Evolutionary conservation across 2,888 invertebrate genomes (phyloP), one percentile per base, ranked within the genome.

Genomic region (Ypsolopha scabrella): DNA sequence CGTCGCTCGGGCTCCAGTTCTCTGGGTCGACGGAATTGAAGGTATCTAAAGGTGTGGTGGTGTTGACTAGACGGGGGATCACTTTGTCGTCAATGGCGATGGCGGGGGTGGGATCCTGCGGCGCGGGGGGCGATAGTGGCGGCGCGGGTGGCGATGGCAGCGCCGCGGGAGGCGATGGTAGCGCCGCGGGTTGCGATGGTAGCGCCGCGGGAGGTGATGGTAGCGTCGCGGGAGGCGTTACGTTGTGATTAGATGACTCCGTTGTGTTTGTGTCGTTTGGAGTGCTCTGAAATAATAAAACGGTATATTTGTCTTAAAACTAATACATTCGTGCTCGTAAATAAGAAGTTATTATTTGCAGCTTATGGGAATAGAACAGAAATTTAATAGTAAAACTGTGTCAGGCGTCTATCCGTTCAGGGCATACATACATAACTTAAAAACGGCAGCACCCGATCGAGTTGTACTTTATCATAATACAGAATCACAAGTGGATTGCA

Each of bases 1-100:
- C 97, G 70, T 97, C 96, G 57, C 70, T 58, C 0, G 93, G 89
- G 56, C 91, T 93, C 98, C 97, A 97, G 53, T 73, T 72, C 47
- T 80, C 82, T 1, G 83, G 82, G 7, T 83, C 80, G 1, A 83
- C 82, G 57, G 72, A 89, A 67, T 72, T 90, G 73, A 74, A 87
- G 71, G 69, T 75, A 61, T 73, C 88, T 75, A 78, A 72, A 72
- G 74, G 85, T 68, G 73, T 87, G 41, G 85, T 85, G 65, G 70
- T 75, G 60, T 91, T 91, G 62, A 90, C 87, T 70, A 91, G 78
- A 64, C 90, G 85, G 57, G 91, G 91, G 79, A 91, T 91, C 62
- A 88, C 75, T 76, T 91, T 90, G 60, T 80, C 85, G 61, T 87
- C 69, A 57, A 75, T 63, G 24, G 14, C 35, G 44, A 53, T 10